These are phyloP conservation scores for Centropus bengalensis DNA, from an alignment of 2,113 vertebrate species.

Conservation along the genomic window DNA sequence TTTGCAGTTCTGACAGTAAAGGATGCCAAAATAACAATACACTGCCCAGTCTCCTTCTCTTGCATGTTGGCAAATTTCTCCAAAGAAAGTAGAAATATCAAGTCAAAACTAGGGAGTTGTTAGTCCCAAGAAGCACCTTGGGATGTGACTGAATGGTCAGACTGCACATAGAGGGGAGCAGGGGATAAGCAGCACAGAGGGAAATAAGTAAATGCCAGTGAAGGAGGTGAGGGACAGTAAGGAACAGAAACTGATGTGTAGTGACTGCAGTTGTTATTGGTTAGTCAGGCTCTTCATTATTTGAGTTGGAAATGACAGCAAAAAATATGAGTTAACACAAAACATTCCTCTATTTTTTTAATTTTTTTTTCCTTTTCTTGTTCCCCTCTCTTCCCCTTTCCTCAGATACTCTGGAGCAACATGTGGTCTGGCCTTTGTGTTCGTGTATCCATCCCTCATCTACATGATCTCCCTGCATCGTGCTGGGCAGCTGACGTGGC, in stretches of 20 bases:
- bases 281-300: neutral
- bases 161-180: neutral
- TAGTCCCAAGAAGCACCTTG: neutral
- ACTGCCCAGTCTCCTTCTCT: neutral
- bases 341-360: neutral
- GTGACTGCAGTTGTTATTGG: neutral
- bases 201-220: neutral
- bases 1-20: neutral
- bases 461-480: slow-evolving; percentile 85
- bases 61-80: neutral
- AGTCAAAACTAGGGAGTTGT: neutral
- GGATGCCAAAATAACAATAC: neutral
- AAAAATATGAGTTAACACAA: neutral
- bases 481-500: slow-evolving; percentile 82
- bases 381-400: neutral
- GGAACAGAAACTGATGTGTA: slow-evolving; percentile 22
- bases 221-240: neutral
- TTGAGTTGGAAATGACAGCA: neutral
- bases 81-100: neutral
- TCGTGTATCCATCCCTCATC: slow-evolving; percentile 89
- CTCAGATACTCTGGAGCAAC: slow-evolving; percentile 92
- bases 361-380: neutral
- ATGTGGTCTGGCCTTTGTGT: slow-evolving; percentile 92
- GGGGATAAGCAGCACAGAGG: neutral
- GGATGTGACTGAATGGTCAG: neutral